Percentiles rank a stretch among this genome's conserved stretches.
Conservation (phyloP, 2,797 vertebrate species). For the Chelon labrosus region DNA sequence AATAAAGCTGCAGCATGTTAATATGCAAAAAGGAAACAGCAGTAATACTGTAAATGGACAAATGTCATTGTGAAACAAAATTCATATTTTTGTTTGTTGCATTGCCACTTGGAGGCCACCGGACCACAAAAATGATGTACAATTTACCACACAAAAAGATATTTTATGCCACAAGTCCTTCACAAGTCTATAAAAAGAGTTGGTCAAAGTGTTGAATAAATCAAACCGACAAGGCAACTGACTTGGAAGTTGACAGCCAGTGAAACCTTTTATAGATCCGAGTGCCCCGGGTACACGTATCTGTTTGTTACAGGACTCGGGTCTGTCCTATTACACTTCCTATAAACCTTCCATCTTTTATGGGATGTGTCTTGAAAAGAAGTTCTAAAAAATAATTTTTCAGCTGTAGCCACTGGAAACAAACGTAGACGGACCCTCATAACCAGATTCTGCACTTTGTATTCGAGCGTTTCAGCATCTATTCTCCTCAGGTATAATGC, state of each 20-base stretch:
- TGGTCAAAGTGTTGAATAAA: slow-evolving; percentile 52
- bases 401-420: slow-evolving; percentile 38
- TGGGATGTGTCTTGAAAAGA: slow-evolving; percentile 13
- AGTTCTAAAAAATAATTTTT: slow-evolving; percentile 41
- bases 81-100: slow-evolving; percentile 10
- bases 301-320: slow-evolving; percentile 44
- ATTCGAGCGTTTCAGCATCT: slow-evolving; percentile 48
- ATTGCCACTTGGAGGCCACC: slow-evolving; percentile 5
- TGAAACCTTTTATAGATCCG: slow-evolving; percentile 43
- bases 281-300: slow-evolving; percentile 36
- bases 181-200: slow-evolving; percentile 52
- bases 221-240: slow-evolving; percentile 43
- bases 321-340: slow-evolving; percentile 17
- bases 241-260: slow-evolving; percentile 35
- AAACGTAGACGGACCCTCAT: slow-evolving; percentile 15
- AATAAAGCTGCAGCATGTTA: not conserved
- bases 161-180: slow-evolving; percentile 49
- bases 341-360: slow-evolving; percentile 57
- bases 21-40: not conserved
- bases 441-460: slow-evolving; percentile 25
- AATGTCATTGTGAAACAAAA: not conserved
- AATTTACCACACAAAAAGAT: slow-evolving; percentile 26
- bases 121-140: slow-evolving; percentile 27
- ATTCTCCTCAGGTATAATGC: slow-evolving; percentile 42
- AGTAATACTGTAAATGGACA: not conserved